These are phyloP conservation scores for Drosophila villosipedis DNA, from an alignment of 2,888 invertebrate genomes.

Conservation along the genomic window DNA sequence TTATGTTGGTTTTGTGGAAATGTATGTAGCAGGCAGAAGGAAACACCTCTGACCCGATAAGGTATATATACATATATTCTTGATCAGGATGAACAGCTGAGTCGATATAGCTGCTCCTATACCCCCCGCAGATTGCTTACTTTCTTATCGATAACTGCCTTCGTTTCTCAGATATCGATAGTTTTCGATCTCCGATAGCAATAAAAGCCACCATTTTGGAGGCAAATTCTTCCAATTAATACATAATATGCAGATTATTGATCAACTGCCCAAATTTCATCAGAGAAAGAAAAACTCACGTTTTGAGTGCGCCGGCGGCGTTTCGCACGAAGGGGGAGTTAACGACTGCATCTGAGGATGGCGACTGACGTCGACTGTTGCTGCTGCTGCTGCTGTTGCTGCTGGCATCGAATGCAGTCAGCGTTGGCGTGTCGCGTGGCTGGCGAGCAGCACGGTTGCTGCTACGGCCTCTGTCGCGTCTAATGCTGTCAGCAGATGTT, in stretches of 20 bases:
- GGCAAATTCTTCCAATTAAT: background rate
- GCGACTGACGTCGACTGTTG: conserved; percentile 45
- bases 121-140: background rate
- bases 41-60: background rate
- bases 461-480: conserved; percentile 36
- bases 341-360: conserved; percentile 19
- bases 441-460: conserved; percentile 63
- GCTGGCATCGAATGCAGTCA: conserved; percentile 20
- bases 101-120: background rate
- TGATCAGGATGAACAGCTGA: background rate
- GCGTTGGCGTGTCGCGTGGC: conserved; percentile 67
- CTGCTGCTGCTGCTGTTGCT: conserved; percentile 20
- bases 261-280: background rate
- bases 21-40: background rate
- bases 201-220: background rate
- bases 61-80: background rate
- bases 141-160: background rate
- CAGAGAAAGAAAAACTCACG: conserved; percentile 75
- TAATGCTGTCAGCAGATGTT: conserved; percentile 10
- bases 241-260: background rate
- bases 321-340: conserved; percentile 1
- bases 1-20: background rate
- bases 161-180: background rate
- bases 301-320: conserved; percentile 71
- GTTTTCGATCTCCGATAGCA: background rate